A percentile compares a stretch with the other conserved stretches of the same genome.
These are phyloP conservation scores for Rhyzopertha dominica DNA, from an alignment of 1,140 invertebrate species.

Conservation along the genomic window DNA sequence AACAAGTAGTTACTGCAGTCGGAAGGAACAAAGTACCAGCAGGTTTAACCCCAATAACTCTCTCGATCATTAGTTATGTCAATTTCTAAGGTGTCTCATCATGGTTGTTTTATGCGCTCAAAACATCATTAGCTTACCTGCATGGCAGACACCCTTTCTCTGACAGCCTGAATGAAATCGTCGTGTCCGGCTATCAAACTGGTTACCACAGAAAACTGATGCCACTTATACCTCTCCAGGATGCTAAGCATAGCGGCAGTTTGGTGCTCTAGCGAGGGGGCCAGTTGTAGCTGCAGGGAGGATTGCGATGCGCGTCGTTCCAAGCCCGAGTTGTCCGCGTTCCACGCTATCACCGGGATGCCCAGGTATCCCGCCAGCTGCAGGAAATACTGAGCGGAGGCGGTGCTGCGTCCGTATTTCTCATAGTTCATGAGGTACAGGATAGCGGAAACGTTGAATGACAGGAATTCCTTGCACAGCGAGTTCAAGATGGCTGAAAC, in stretches of 20 bases:
- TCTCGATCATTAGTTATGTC: no score
- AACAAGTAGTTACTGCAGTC: no score
- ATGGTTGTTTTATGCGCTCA: no score
- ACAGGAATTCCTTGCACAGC: slow-evolving; percentile 82
- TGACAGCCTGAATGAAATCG: slow-evolving; percentile 88
- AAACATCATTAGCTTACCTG: slow-evolving; percentile 56
- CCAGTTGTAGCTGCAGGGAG: slow-evolving; percentile 81
- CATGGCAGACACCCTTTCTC: slow-evolving; percentile 77
- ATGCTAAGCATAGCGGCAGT: slow-evolving; percentile 90
- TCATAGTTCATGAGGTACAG: slow-evolving; percentile 93
- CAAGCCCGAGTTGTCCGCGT: slow-evolving; percentile 78
- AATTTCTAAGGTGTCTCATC: no score
- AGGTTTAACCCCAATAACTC: no score
- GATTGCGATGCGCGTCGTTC: slow-evolving; percentile 75
- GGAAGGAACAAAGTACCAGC: no score
- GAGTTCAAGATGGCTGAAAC: slow-evolving; percentile 76
- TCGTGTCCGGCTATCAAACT: slow-evolving; percentile 89
- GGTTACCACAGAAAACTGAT: slow-evolving; percentile 91
- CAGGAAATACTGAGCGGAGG: slow-evolving; percentile 88
- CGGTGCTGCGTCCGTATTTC: slow-evolving; percentile 79
- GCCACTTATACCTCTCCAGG: slow-evolving; percentile 92
- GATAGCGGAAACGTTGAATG: slow-evolving; percentile 84
- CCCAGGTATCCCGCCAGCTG: slow-evolving; percentile 70
- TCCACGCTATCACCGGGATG: slow-evolving; percentile 90
- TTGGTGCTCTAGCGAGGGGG: slow-evolving; percentile 90